Percentiles rank a stretch among this genome's conserved stretches.
These are phyloP conservation scores for Drosophila sproati DNA, from an alignment of 1,140 invertebrate species.

Conservation along the genomic window DNA sequence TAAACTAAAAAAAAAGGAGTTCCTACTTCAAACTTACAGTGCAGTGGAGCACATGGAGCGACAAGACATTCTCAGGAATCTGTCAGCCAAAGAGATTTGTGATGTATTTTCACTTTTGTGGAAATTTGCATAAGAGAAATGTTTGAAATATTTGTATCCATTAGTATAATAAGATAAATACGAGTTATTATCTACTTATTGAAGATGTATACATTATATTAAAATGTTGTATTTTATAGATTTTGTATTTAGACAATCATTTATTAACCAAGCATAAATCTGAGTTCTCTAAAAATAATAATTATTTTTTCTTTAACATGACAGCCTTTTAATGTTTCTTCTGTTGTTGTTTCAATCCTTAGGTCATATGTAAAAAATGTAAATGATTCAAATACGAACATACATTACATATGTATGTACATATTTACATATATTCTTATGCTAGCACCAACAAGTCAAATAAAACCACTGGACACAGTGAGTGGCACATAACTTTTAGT, in stretches of 20 bases:
- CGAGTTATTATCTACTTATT: not conserved
- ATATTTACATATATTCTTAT: not conserved
- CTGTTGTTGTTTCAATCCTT: too few relatives aligned
- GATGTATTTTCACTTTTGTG: conserved; percentile 11
- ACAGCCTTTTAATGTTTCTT: too few relatives aligned
- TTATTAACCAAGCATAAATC: not conserved
- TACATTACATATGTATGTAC: not conserved
- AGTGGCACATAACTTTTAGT: conserved; percentile 61
- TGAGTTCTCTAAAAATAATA: too few relatives aligned
- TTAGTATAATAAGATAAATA: not conserved
- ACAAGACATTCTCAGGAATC: not conserved
- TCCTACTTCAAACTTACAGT: conserved; percentile 25
- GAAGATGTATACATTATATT: not conserved
- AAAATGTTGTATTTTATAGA: not conserved
- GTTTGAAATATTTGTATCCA: not conserved
- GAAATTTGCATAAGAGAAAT: not conserved
- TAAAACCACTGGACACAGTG: conserved; percentile 32
- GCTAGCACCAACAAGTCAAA: conserved; percentile 40
- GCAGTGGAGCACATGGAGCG: not conserved
- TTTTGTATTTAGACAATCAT: not conserved
- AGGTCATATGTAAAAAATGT: not conserved
- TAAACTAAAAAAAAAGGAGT: conserved; percentile 9
- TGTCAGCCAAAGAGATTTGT: conserved; percentile 1
- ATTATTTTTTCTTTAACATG: too few relatives aligned
- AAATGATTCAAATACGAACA: too few relatives aligned